phyloP scores from a whole-genome alignment of 2,888 invertebrate species.

The Eupsilia transversa region DNA sequence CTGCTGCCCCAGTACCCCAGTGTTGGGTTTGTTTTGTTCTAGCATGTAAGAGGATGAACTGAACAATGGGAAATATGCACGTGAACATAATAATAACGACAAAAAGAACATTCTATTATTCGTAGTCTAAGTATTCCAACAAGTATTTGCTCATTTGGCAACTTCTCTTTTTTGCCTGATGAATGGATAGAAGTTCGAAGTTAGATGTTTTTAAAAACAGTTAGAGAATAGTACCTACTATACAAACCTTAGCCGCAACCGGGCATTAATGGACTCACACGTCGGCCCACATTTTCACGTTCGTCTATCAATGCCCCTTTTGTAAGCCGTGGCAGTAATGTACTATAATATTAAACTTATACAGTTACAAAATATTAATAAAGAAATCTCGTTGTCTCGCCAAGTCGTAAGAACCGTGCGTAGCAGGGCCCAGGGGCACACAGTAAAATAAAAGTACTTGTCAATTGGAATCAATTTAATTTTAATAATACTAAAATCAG shows the following conservation, averaged over 20 bases:
- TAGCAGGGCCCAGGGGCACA: background rate
- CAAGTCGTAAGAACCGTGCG: background rate
- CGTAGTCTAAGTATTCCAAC: conserved; percentile 4
- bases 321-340: too few species aligned
- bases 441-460: background rate
- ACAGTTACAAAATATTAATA: too few species aligned
- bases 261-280: too few species aligned
- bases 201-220: background rate
- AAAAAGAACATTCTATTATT: conserved; percentile 9
- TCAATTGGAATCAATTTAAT: background rate
- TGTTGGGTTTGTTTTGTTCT: conserved; percentile 63
- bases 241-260: too few species aligned
- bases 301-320: too few species aligned
- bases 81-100: conserved; percentile 10
- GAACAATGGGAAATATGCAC: conserved; percentile 20
- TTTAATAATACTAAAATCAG: background rate
- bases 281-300: too few species aligned
- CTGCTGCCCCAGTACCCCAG: conserved; percentile 67
- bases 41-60: conserved; percentile 7
- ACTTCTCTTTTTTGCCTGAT: conserved; percentile 12
- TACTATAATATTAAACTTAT: too few species aligned
- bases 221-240: too few species aligned
- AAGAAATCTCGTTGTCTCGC: background rate
- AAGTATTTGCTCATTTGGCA: conserved; percentile 3
- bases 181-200: conserved; percentile 10